Evolutionary conservation across 2,888 invertebrate species (phyloP), one percentile per base, ranked within the genome.

Genomic region (Tetramorium bicarinatum): DNA sequence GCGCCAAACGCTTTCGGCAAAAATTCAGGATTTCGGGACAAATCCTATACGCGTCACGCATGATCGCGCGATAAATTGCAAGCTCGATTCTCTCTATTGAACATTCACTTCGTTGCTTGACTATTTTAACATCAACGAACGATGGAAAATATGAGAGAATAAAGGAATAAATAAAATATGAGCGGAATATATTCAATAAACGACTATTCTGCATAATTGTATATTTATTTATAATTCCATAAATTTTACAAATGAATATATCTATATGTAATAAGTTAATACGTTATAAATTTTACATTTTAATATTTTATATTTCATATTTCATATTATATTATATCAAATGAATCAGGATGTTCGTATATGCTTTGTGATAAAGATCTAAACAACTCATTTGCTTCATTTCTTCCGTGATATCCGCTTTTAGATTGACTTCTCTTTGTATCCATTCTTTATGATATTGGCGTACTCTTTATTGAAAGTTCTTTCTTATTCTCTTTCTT

Each of bases 1-100:
- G 34, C 34, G 47, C 21, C 44, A 34, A 47, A 47, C 76, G 76
- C 52, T 21, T 21, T 52, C 44, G 47, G 47, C 75, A 75, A 75
- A 80, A 80, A 80, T 80, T 80, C 75, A 25, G 74, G 77, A 56
- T 77, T 77, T 72, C 11, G n/a, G 13, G n/a, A 74, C 75, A 79
- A 79, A 74, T 74, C 25, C 75, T 47, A 44, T 44, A 34, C 79
- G 74, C 74, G 29, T 72, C 44, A 44, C n/a, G 56, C 79, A 56
- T 72, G 75, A 79, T 72, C 79, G 56, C 15, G 59, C 59, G 79
- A 80, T 80, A 80, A 80, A 80, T 59, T 47, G 79, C 47, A 13
- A 44, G 18, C 44, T 59, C 74, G 34, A 49, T 75, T 80, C 13
- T 18, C 47, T 59, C 47, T 59, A 74, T 47, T 69, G 75, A 74